Evolutionary conservation across 2,797 vertebrate genomes (phyloP).

Genomic region (Melanogrammus aeglefinus): DNA sequence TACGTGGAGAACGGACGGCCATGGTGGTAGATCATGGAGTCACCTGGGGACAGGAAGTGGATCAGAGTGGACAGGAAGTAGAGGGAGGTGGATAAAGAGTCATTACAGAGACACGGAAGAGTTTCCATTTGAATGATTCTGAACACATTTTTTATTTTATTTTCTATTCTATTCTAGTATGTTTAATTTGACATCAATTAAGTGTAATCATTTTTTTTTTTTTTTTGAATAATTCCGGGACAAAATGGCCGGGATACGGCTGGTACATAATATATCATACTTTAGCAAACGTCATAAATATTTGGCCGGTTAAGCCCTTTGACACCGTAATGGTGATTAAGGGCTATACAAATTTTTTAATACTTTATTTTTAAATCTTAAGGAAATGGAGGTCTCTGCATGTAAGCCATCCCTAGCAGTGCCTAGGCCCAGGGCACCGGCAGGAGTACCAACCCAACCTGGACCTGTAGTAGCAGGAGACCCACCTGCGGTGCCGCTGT

Average conservation of each 20-base stretch:
- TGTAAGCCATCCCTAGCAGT: not conserved
- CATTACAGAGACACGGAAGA: not conserved
- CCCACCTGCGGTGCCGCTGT: conserved; percentile 90
- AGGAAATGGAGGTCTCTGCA: not conserved
- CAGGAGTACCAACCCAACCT: too few relatives aligned
- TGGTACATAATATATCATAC: not conserved
- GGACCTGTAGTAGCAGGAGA: not conserved
- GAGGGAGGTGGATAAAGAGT: not conserved
- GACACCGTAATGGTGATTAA: too few relatives aligned
- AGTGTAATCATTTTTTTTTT: too few relatives aligned
- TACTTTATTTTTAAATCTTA: too few relatives aligned
- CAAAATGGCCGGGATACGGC: not conserved
- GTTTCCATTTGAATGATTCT: not conserved
- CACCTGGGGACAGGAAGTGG: conserved; percentile 69
- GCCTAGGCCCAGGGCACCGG: too few relatives aligned
- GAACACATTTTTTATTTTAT: not conserved
- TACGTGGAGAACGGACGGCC: conserved; percentile 91
- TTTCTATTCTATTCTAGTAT: not conserved
- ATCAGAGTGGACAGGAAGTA: not conserved
- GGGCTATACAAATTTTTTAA: too few relatives aligned
- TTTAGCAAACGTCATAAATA: not conserved
- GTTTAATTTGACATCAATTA: too few relatives aligned
- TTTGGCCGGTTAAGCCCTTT: too few relatives aligned
- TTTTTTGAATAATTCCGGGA: not conserved
- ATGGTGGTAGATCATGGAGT: conserved; percentile 95